Evolutionary conservation across 2,797 vertebrate species (phyloP).

Genomic region (Chelon labrosus): DNA sequence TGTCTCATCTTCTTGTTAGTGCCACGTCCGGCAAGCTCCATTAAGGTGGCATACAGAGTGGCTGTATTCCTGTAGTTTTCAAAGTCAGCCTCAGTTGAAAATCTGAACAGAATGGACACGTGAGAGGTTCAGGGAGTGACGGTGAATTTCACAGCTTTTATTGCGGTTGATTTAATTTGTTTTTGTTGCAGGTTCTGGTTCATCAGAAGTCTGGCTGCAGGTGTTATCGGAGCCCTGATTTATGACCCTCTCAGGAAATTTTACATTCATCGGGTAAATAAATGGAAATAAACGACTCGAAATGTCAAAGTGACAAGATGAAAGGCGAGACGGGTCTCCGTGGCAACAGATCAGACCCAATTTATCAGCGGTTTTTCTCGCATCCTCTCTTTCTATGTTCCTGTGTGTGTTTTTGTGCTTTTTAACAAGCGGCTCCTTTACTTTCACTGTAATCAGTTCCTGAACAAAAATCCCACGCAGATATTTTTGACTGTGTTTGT

Average conservation of each 20-base stretch:
- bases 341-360: slow-evolving; percentile 25
- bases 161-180: slow-evolving; percentile 25
- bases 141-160: slow-evolving; percentile 24
- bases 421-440: neutral
- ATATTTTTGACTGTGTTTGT: neutral
- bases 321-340: slow-evolving; percentile 26
- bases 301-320: slow-evolving; percentile 4
- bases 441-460: neutral
- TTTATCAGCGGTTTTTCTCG: slow-evolving; percentile 8
- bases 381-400: neutral
- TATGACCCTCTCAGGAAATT: neutral
- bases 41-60: slow-evolving; percentile 1
- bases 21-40: neutral
- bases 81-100: neutral
- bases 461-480: neutral
- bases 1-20: neutral
- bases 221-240: slow-evolving; percentile 22
- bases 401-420: neutral
- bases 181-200: slow-evolving; percentile 3
- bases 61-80: neutral
- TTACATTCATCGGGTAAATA: slow-evolving; percentile 1
- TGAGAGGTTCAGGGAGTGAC: neutral
- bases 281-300: slow-evolving; percentile 33
- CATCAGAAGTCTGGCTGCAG: slow-evolving; percentile 22
- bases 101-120: neutral